Conservation (phyloP, 1,140 invertebrate genomes). For the Popillia japonica region DNA sequence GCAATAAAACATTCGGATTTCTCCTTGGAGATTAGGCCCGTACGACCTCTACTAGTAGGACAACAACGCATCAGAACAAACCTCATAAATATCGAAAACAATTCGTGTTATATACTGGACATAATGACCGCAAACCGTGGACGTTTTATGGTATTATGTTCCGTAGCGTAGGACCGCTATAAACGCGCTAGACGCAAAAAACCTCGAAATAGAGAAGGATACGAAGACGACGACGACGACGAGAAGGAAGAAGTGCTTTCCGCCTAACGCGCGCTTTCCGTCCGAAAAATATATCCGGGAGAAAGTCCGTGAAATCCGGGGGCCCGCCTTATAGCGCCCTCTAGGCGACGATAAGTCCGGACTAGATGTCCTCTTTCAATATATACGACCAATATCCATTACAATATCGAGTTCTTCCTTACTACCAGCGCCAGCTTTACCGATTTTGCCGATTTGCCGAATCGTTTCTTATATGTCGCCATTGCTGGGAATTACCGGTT, state of each 20-base stretch:
- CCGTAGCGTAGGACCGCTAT: not conserved
- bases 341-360: slow-evolving; percentile 3
- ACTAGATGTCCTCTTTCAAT: not conserved
- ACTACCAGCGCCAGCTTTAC: not conserved
- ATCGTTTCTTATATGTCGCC: not conserved
- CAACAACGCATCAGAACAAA: not conserved
- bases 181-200: not conserved
- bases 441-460: not conserved
- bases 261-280: not conserved
- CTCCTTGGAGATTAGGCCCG: not conserved
- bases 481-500: not conserved
- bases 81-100: slow-evolving; percentile 5
- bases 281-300: slow-evolving; percentile 2
- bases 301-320: not conserved
- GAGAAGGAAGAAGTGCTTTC: not conserved
- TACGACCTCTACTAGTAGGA: not conserved
- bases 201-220: too few species aligned
- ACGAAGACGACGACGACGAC: not conserved
- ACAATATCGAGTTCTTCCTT: not conserved
- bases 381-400: slow-evolving; percentile 8
- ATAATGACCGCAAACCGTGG: slow-evolving; percentile 10
- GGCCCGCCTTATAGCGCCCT: not conserved
- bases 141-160: slow-evolving; percentile 6
- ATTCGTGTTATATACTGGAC: slow-evolving; percentile 18
- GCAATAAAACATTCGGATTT: slow-evolving; percentile 5